Percentiles rank a stretch among this genome's conserved stretches.
phyloP scores from a whole-genome alignment of 2,888 invertebrate species.

The Luffia ferchaultella region DNA sequence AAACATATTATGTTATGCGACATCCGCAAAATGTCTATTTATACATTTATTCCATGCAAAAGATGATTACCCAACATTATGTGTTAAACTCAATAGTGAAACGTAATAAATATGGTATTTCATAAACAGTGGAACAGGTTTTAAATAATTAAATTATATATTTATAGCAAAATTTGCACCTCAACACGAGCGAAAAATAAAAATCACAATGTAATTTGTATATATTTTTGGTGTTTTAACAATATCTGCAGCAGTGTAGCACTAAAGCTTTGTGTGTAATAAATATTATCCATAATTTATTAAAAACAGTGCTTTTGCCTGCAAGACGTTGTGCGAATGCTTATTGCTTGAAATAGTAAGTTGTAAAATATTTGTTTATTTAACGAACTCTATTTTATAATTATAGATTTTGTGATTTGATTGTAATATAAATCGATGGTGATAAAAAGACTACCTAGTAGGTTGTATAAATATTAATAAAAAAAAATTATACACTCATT shows the following conservation, averaged over 20 bases:
- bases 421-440: no score
- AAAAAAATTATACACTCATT: no score
- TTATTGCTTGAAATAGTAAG: conserved; percentile 19
- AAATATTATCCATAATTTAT: conserved; percentile 1
- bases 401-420: no score
- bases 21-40: conserved; percentile 16
- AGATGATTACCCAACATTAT: conserved; percentile 4
- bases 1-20: not conserved
- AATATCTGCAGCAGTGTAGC: conserved; percentile 35
- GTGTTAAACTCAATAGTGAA: conserved; percentile 3
- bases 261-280: conserved; percentile 42
- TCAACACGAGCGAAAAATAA: conserved; percentile 48
- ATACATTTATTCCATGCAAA: conserved; percentile 8
- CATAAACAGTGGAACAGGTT: conserved; percentile 47
- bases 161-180: conserved; percentile 52
- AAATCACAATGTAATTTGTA: conserved; percentile 54
- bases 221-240: conserved; percentile 24
- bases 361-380: conserved; percentile 1
- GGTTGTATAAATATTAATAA: no score
- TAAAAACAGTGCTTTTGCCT: conserved; percentile 6
- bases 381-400: not conserved
- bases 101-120: conserved; percentile 9
- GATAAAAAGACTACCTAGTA: no score
- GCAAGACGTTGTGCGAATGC: conserved; percentile 12
- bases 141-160: conserved; percentile 39